These are phyloP conservation scores for Ligdia adustata DNA, from an alignment of 2,888 invertebrate species.

Conservation along the genomic window DNA sequence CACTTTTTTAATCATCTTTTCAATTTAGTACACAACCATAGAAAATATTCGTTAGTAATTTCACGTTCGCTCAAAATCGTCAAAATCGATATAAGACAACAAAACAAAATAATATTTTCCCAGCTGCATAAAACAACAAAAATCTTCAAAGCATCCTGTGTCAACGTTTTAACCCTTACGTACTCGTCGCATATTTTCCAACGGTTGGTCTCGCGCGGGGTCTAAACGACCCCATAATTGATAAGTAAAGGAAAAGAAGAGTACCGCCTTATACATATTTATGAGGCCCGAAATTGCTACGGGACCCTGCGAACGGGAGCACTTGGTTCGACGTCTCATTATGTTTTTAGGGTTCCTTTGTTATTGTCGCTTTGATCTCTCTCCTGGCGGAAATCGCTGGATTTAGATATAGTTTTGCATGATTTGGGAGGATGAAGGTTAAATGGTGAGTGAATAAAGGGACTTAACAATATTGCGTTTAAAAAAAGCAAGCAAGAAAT, in stretches of 20 bases:
- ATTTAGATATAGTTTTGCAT: slow-evolving; percentile 61
- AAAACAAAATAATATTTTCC: slow-evolving; percentile 31
- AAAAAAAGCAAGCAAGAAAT: no score
- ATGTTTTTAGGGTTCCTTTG: slow-evolving; percentile 79
- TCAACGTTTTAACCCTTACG: slow-evolving; percentile 69
- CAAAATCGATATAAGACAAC: no score
- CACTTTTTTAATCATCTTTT: no score
- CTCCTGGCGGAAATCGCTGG: slow-evolving; percentile 62
- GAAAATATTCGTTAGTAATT: no score
- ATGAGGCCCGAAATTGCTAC: slow-evolving; percentile 80
- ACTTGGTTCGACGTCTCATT: slow-evolving; percentile 80
- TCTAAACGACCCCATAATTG: slow-evolving; percentile 82
- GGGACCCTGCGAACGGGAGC: slow-evolving; percentile 79
- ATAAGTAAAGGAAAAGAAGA: slow-evolving; percentile 84
- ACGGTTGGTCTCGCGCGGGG: slow-evolving; percentile 65
- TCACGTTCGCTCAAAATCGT: no score
- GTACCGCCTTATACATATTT: slow-evolving; percentile 80
- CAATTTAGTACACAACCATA: no score
- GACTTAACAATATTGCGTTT: slow-evolving; percentile 15
- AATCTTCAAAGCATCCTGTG: slow-evolving; percentile 51
- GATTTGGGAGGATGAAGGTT: slow-evolving; percentile 50
- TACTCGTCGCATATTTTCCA: slow-evolving; percentile 58
- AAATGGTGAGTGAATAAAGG: slow-evolving; percentile 35
- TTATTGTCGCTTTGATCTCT: slow-evolving; percentile 77
- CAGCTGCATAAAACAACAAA: slow-evolving; percentile 39